Conservation (phyloP, 2,888 invertebrate species). For the Xestoiulus laeticollis region DNA sequence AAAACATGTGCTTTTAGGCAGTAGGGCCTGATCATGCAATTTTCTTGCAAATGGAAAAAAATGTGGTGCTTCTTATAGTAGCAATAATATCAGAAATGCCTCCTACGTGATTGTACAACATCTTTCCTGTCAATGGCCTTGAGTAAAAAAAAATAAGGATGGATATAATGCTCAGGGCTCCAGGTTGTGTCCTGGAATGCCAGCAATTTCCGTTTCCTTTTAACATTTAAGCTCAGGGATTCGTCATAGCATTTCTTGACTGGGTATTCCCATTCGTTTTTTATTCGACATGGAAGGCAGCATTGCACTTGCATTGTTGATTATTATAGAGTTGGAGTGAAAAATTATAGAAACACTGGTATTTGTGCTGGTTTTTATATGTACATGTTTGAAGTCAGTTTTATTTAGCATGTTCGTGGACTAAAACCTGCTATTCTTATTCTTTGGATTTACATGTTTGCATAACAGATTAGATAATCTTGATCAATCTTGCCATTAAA, state of each 20-base stretch:
- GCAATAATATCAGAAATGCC: neutral
- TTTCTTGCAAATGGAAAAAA: neutral
- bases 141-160: neutral
- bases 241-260: neutral
- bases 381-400: neutral
- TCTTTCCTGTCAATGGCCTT: neutral
- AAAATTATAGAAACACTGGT: no score
- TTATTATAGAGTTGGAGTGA: no score
- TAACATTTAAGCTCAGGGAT: neutral
- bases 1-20: no score
- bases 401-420: neutral
- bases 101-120: neutral
- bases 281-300: no score
- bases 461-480: constrained; percentile 35
- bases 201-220: constrained; percentile 2
- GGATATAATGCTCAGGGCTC: neutral
- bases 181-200: neutral
- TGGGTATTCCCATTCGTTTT: neutral
- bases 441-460: neutral
- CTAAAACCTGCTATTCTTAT: neutral
- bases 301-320: no score
- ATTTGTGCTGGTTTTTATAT: neutral
- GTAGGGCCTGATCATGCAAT: neutral
- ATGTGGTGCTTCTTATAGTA: no score
- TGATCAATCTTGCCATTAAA: neutral